A percentile compares a stretch with the other conserved stretches of the same genome.
phyloP scores from a whole-genome alignment of 2,888 invertebrate species.

The Cyrtodaria siliqua region DNA sequence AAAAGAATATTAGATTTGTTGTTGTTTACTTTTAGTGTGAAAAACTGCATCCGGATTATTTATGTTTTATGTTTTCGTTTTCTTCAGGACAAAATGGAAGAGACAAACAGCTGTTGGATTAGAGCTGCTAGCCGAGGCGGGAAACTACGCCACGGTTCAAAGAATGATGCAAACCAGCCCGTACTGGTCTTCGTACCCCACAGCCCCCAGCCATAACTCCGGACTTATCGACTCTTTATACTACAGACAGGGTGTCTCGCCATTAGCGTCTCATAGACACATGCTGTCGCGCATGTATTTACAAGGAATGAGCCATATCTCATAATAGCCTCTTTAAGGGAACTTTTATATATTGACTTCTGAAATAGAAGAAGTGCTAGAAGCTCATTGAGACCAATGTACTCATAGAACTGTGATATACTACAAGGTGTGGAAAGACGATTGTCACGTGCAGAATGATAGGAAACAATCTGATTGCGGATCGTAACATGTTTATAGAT shows the following conservation, averaged over 20 bases:
- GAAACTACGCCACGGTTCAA: constrained; percentile 99
- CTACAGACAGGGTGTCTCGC: constrained; percentile 56
- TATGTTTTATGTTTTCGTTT: not conserved
- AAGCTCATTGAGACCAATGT: too few species aligned
- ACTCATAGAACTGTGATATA: too few species aligned
- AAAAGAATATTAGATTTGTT: too few species aligned
- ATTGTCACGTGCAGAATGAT: too few species aligned
- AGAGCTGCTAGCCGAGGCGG: constrained; percentile 98
- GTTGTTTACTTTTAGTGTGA: too few species aligned
- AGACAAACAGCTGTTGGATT: constrained; percentile 98
- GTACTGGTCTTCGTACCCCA: constrained; percentile 83
- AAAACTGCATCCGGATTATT: not conserved
- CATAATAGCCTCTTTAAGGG: too few species aligned
- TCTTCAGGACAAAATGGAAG: constrained; percentile 98
- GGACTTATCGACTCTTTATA: constrained; percentile 54
- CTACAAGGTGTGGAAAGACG: too few species aligned
- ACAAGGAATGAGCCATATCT: constrained; percentile 60
- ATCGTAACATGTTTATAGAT: too few species aligned
- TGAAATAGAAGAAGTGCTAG: too few species aligned
- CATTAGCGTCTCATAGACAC: constrained; percentile 60
- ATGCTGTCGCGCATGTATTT: constrained; percentile 66
- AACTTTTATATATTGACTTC: too few species aligned
- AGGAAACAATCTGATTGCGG: too few species aligned
- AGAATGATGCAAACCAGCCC: constrained; percentile 88
- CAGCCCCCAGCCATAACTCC: constrained; percentile 54